Conservation (phyloP, 2,888 invertebrate species). For the Azorinus chamasolen region DNA sequence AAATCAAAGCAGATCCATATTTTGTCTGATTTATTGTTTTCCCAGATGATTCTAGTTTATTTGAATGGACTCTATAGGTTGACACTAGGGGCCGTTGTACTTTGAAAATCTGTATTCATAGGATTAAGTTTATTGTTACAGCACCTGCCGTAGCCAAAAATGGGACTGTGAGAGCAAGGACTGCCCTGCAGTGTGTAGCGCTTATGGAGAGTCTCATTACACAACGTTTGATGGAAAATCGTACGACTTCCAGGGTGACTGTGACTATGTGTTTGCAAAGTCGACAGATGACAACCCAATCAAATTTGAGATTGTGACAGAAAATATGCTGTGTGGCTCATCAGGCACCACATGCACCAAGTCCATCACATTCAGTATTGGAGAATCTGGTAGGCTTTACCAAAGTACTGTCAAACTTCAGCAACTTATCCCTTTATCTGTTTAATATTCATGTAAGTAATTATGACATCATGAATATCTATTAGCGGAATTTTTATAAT, state of each 20-base stretch:
- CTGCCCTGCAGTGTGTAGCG: slow-evolving; percentile 91
- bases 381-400: slow-evolving; percentile 67
- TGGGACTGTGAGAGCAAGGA: slow-evolving; percentile 93
- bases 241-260: slow-evolving; percentile 96
- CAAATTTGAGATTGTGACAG: slow-evolving; percentile 90
- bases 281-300: slow-evolving; percentile 68
- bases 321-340: slow-evolving; percentile 95
- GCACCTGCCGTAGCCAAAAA: slow-evolving; percentile 88
- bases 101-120: too few relatives aligned
- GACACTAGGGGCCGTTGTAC: too few relatives aligned
- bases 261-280: slow-evolving; percentile 93
- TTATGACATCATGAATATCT: too few relatives aligned
- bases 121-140: slow-evolving; percentile 48
- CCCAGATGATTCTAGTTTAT: too few relatives aligned
- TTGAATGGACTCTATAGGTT: too few relatives aligned
- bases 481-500: too few relatives aligned
- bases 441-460: too few relatives aligned
- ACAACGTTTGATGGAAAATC: slow-evolving; percentile 94
- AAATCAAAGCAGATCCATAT: too few relatives aligned
- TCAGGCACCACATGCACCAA: slow-evolving; percentile 96
- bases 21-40: too few relatives aligned
- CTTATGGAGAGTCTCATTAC: slow-evolving; percentile 97
- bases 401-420: too few relatives aligned
- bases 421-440: too few relatives aligned
- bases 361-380: slow-evolving; percentile 88